phyloP scores from a whole-genome alignment of 2,113 vertebrate species.

The Petromus typicus region DNA sequence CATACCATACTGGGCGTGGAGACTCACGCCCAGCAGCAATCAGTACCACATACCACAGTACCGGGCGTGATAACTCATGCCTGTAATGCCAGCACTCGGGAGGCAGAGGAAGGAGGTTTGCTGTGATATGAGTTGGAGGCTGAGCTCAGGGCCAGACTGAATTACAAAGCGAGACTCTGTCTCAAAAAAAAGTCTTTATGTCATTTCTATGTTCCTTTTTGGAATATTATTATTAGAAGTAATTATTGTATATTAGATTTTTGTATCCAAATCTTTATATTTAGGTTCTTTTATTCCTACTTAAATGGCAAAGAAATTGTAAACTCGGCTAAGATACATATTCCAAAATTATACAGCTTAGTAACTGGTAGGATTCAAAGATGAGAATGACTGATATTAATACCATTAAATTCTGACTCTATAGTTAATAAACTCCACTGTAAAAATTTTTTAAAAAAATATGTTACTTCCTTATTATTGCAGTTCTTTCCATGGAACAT shows the following conservation, averaged over 20 bases:
- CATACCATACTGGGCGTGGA: too few species aligned
- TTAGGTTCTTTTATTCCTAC: slow-evolving; percentile 7
- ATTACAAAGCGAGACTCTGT: too few species aligned
- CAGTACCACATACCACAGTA: too few species aligned
- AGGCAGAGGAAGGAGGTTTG: too few species aligned
- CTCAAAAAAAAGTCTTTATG: neutral
- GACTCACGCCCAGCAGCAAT: too few species aligned
- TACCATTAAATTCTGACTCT: neutral
- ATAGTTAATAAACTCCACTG: neutral
- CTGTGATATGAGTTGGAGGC: too few species aligned
- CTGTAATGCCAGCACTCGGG: too few species aligned
- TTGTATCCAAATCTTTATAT: neutral
- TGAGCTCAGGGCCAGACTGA: too few species aligned
- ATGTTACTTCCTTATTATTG: neutral
- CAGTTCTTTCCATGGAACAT: slow-evolving; percentile 15
- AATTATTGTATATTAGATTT: neutral
- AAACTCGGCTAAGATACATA: neutral
- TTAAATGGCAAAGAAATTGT: neutral
- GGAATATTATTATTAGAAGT: slow-evolving; percentile 10
- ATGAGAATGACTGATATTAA: neutral
- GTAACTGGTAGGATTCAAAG: neutral
- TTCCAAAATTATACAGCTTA: neutral
- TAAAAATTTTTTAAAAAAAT: neutral
- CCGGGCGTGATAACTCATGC: too few species aligned
- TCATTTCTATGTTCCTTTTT: neutral